phyloP scores from a whole-genome alignment of 2,888 invertebrate genomes.

The Choreutis nemorana region DNA sequence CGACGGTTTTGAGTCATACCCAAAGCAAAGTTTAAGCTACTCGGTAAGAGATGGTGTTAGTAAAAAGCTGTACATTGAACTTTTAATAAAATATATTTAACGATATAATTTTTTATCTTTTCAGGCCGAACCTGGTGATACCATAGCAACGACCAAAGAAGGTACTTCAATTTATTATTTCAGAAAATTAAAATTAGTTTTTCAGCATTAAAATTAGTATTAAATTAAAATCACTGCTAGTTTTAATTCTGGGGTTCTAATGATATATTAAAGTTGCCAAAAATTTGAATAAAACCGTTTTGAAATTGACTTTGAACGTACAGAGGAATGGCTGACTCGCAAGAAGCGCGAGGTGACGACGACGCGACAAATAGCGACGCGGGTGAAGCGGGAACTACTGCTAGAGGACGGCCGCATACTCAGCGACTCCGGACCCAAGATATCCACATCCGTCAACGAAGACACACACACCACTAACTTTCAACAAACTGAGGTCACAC shows the following conservation, averaged over 20 bases:
- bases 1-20: constrained; percentile 25
- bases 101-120: constrained; percentile 19
- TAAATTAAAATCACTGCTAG: no score
- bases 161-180: no score
- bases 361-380: constrained; percentile 88
- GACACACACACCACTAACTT: constrained; percentile 90
- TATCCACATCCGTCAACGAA: constrained; percentile 90
- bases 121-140: constrained; percentile 77
- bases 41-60: constrained; percentile 52
- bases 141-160: constrained; percentile 88
- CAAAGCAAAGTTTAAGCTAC: constrained; percentile 35
- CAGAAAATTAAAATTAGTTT: not conserved
- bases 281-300: no score
- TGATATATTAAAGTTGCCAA: no score
- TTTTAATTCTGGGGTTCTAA: no score
- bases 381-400: constrained; percentile 88
- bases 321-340: constrained; percentile 94
- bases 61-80: not conserved
- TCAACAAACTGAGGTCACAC: constrained; percentile 80
- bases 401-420: constrained; percentile 91
- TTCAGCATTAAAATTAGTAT: no score
- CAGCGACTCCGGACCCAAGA: constrained; percentile 88
- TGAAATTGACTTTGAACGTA: no score
- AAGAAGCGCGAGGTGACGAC: constrained; percentile 91
- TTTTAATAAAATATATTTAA: constrained; percentile 1